Percentiles rank a stretch among this genome's conserved stretches.
Conservation (phyloP, 1,140 invertebrate species). For the Camponotus vicinus region DNA sequence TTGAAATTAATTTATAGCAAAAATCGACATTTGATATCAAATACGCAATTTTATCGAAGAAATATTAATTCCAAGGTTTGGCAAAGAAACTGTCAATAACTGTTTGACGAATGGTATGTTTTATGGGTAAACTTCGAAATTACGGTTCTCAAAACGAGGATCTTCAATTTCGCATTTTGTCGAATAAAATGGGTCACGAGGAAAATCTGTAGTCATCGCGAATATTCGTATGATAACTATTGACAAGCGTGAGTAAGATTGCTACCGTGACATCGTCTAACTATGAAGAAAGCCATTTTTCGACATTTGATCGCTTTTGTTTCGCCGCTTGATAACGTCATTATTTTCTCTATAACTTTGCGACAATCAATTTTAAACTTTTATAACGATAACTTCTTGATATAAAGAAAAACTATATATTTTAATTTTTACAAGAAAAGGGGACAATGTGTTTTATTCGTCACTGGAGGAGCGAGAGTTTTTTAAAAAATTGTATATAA, state of each 20-base stretch:
- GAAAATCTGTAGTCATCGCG: constrained; percentile 31
- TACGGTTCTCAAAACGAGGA: background rate
- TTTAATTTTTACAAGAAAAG: background rate
- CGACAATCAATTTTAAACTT: constrained; percentile 18
- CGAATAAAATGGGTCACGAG: constrained; percentile 29
- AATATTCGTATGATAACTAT: constrained; percentile 35
- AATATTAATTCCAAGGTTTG: background rate
- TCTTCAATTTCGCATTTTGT: constrained; percentile 15
- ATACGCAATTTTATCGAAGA: background rate
- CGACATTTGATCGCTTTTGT: constrained; percentile 25
- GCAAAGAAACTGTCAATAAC: background rate
- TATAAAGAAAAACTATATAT: background rate
- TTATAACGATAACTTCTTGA: background rate
- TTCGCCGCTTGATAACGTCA: background rate
- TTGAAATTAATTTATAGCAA: constrained; percentile 2
- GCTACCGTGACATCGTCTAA: background rate
- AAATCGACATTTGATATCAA: constrained; percentile 9
- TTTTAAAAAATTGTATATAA: background rate
- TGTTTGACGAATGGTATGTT: constrained; percentile 4
- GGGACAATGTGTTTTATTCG: background rate
- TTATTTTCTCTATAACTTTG: constrained; percentile 6
- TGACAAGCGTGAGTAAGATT: constrained; percentile 36
- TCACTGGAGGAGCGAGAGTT: background rate
- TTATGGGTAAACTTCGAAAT: constrained; percentile 15
- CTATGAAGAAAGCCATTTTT: constrained; percentile 25